Evolutionary conservation across 1,140 invertebrate genomes (phyloP), one percentile per base, ranked within the genome.

Genomic region (Seison nebaliae): DNA sequence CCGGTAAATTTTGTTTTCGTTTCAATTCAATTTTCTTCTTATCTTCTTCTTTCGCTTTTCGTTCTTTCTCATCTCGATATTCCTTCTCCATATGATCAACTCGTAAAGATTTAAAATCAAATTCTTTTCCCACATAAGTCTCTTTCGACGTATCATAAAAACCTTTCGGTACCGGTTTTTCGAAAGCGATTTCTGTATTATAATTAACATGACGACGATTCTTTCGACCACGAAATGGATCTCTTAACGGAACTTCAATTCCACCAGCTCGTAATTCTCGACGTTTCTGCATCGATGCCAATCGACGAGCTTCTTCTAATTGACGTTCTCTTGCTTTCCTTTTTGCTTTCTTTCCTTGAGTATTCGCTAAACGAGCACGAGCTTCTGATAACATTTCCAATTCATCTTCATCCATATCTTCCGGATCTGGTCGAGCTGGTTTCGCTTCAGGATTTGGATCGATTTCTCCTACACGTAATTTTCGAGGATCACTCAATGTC

Each of bases 351-450:
- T 98, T 96, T 19, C 91, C 91, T 54, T 98, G 88, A 2, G 91
- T 98, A 55, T 98, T 98, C 1, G 91, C 91, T 16, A 98, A 62
- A 51, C 91, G 70, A 30, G 91, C 91, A 49, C 91, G 65, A 3
- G 91, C 91, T 63, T 98, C 91, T 0, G 84, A 94, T 26, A 98
- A 59, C 88, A 98, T 98, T 60, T 98, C 88, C 50, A 96, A 55
- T 59, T 96, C 83, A 70, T 94, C 86, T 70, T 96, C 86, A 63
- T 96, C 88, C 88, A 96, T 96, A 53, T 96, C 88, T 49, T 94
- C 84, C n/a, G 88, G 86, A 66, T 96, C 88, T 11, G 91, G 88
- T 37, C 88, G 65, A 0, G 88, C 91, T 18, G 91, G 91, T 59
- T 96, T 98, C 9, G 86, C 96, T 62, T 98, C 91, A 15, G 91